These are phyloP conservation scores for Salvelinus namaycush DNA, from an alignment of 2,113 vertebrate species.

Conservation along the genomic window DNA sequence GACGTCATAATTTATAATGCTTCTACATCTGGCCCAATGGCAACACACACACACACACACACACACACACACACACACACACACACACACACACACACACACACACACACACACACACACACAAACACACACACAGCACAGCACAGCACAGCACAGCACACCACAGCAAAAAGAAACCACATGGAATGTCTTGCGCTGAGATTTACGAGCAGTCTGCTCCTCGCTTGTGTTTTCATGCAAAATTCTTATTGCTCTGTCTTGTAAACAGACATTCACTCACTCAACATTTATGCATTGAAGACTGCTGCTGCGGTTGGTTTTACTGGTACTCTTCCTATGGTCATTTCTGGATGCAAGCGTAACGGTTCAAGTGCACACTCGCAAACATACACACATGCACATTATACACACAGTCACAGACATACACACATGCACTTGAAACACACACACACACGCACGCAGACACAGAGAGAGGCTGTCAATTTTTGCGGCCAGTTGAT, in stretches of 20 bases:
- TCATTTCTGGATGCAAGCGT: conserved; percentile 1
- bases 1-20: conserved; percentile 53
- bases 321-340: conserved; percentile 9
- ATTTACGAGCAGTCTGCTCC: conserved; percentile 62
- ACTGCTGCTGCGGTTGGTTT: conserved; percentile 27
- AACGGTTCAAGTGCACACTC: not conserved
- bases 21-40: conserved; percentile 59
- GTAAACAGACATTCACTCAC: conserved; percentile 55
- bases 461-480: not conserved
- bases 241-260: conserved; percentile 52
- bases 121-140: conserved; percentile 26
- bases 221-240: conserved; percentile 38
- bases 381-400: not conserved
- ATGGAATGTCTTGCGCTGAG: conserved; percentile 49
- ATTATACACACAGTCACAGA: not conserved
- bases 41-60: conserved; percentile 32
- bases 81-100: conserved; percentile 7
- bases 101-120: conserved; percentile 14
- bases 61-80: not conserved
- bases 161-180: conserved; percentile 41
- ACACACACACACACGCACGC: not conserved
- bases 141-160: not conserved
- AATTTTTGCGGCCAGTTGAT: not conserved
- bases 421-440: not conserved
- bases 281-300: conserved; percentile 44